A percentile compares a stretch with the other conserved stretches of the same genome.
Evolutionary conservation across 2,797 vertebrate genomes (phyloP).

Genomic region (Huso huso): DNA sequence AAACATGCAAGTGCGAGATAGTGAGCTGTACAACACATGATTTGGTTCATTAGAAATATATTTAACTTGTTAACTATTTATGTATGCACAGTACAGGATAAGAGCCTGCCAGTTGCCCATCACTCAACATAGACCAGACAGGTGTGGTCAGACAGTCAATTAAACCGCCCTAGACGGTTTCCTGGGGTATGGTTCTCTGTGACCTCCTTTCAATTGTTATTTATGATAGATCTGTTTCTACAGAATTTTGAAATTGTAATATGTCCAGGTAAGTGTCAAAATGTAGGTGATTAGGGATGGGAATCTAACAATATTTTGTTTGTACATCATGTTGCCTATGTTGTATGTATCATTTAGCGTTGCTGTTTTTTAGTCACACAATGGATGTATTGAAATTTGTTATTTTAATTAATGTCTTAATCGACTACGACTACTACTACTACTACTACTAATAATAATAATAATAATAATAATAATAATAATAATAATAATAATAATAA

Average conservation of each 20-base stretch:
- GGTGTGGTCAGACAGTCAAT: background rate
- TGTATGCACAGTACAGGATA: background rate
- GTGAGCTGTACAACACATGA: background rate
- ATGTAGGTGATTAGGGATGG: background rate
- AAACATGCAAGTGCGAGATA: background rate
- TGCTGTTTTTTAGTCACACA: too few species aligned
- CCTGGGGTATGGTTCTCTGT: background rate
- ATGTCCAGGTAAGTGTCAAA: background rate
- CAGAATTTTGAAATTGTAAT: background rate
- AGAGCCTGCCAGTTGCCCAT: background rate
- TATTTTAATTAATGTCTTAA: too few species aligned
- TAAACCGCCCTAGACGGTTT: background rate
- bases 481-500: too few species aligned
- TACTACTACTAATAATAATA: too few species aligned
- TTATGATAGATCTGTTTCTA: background rate
- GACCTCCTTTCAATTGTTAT: background rate
- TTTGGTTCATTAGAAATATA: background rate
- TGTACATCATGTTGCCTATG: background rate
- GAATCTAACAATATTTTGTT: background rate
- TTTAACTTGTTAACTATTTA: background rate
- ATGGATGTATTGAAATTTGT: too few species aligned
- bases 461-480: too few species aligned
- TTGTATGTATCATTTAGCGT: background rate
- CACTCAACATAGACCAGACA: background rate
- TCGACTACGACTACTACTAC: too few species aligned